Conservation (phyloP, 1,140 invertebrate species). For the Chymomyza costata region DNA sequence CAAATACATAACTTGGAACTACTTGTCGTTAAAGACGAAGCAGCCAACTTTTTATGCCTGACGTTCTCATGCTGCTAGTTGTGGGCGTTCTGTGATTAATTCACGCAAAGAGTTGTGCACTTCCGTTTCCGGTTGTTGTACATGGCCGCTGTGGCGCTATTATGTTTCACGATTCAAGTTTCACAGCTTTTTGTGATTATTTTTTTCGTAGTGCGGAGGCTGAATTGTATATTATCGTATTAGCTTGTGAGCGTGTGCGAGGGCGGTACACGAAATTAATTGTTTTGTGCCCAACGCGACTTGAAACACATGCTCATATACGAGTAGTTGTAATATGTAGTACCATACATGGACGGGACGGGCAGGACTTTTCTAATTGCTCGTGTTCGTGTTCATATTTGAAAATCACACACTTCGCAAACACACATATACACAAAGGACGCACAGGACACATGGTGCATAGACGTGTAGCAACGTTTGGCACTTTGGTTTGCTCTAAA, state of each 20-base stretch:
- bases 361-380: constrained; percentile 8
- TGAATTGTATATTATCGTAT: not conserved
- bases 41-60: constrained; percentile 13
- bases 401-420: constrained; percentile 21
- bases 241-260: constrained; percentile 33
- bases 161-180: constrained; percentile 62
- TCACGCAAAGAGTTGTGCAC: constrained; percentile 71
- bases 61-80: too few relatives aligned
- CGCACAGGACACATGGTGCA: not conserved
- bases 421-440: constrained; percentile 3
- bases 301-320: constrained; percentile 71
- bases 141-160: constrained; percentile 40
- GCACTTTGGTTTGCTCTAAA: constrained; percentile 52
- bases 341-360: too few relatives aligned
- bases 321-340: too few relatives aligned
- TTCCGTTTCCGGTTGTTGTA: constrained; percentile 64
- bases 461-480: constrained; percentile 42
- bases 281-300: constrained; percentile 69
- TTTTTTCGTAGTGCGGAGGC: not conserved
- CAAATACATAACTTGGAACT: too few relatives aligned
- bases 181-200: constrained; percentile 10
- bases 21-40: too few relatives aligned
- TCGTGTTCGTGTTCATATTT: constrained; percentile 36
- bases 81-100: constrained; percentile 67
- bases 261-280: constrained; percentile 52